Conservation (phyloP, 2,113 vertebrate genomes). For the Gracilinanus agilis region DNA sequence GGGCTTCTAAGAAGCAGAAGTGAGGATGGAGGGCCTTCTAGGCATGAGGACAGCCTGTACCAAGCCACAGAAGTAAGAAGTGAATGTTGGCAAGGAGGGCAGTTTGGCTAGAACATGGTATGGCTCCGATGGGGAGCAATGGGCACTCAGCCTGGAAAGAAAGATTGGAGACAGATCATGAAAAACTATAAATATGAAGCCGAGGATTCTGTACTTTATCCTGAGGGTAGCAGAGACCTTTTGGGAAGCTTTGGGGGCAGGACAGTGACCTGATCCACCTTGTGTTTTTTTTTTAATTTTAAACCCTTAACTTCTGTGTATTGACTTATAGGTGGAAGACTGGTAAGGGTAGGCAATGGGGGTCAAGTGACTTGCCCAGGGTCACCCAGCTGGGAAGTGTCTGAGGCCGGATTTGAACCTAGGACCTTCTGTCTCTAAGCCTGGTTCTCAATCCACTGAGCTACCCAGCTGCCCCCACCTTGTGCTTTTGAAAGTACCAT, state of each 20-base stretch:
- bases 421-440: no score
- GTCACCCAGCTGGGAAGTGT: no score
- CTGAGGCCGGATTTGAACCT: no score
- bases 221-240: background rate
- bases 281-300: no score
- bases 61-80: background rate
- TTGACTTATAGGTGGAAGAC: no score
- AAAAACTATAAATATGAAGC: background rate
- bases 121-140: background rate
- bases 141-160: background rate
- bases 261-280: background rate
- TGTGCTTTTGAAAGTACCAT: background rate
- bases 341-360: no score
- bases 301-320: no score
- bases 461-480: no score
- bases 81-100: background rate
- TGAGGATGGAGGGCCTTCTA: background rate
- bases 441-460: no score
- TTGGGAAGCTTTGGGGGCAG: background rate
- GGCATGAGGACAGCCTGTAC: background rate
- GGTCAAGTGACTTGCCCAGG: no score
- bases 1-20: background rate
- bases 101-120: background rate
- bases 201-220: background rate
- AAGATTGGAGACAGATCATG: background rate